These are phyloP conservation scores for Calosoma granatense DNA, from an alignment of 1,140 invertebrate genomes.

Conservation along the genomic window DNA sequence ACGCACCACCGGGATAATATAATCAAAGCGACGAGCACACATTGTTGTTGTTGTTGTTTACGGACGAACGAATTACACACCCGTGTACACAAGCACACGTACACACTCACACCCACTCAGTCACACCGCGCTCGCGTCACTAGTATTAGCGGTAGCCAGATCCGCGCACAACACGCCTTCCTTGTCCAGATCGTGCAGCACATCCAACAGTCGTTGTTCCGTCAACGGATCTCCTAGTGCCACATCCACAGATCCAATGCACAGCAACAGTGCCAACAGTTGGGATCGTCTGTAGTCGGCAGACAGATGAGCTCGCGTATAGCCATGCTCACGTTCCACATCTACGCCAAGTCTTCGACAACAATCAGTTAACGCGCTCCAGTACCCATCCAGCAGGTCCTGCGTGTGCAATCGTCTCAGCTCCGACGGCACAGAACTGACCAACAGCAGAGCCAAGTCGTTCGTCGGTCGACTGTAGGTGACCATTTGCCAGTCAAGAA, in stretches of 20 bases:
- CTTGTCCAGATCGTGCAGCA: conserved; percentile 47
- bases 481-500: conserved; percentile 78
- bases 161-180: conserved; percentile 40
- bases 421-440: conserved; percentile 65
- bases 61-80: no score
- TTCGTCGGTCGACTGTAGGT: conserved; percentile 66
- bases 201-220: conserved; percentile 50
- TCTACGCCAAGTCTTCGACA: conserved; percentile 46
- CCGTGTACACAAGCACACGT: no score
- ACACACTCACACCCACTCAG: no score
- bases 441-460: conserved; percentile 63
- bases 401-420: conserved; percentile 49
- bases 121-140: neutral
- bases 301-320: conserved; percentile 42
- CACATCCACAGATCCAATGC: conserved; percentile 69
- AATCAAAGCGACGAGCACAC: no score
- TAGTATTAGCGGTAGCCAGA: conserved; percentile 1
- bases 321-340: conserved; percentile 44
- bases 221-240: conserved; percentile 55
- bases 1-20: no score
- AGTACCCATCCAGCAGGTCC: conserved; percentile 56
- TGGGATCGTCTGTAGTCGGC: conserved; percentile 60
- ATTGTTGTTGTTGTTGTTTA: no score
- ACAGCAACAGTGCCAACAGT: conserved; percentile 59
- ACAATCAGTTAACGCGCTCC: conserved; percentile 46